A percentile compares a stretch with the other conserved stretches of the same genome.
phyloP scores from a whole-genome alignment of 2,888 invertebrate species.

The Bellardia pandia region DNA sequence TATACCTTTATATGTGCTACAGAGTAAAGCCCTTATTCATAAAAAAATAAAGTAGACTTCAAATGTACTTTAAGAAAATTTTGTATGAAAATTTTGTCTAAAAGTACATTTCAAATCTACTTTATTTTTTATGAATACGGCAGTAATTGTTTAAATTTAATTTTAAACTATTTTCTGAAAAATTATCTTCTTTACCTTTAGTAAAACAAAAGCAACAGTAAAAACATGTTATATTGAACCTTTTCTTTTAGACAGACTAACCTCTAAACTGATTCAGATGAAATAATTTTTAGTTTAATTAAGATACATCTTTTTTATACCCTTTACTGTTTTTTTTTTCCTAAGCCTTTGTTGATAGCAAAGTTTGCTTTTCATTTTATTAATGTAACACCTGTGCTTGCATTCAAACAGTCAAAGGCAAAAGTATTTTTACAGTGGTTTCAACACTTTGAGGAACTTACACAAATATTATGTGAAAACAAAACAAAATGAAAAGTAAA shows the following conservation, averaged over 20 bases:
- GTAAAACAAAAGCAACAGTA: neutral
- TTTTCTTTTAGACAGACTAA: neutral
- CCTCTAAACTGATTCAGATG: neutral
- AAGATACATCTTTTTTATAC: neutral
- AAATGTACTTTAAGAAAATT: too few species aligned
- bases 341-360: neutral
- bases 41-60: too few species aligned
- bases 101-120: too few species aligned
- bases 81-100: too few species aligned
- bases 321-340: neutral
- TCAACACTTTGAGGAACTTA: conserved; percentile 64
- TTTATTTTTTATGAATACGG: too few species aligned
- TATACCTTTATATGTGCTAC: neutral
- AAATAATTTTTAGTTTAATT: neutral
- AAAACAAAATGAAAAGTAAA: conserved; percentile 1
- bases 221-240: neutral
- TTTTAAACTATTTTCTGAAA: conserved; percentile 38
- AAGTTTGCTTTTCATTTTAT: neutral
- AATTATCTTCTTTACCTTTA: neutral
- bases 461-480: conserved; percentile 51
- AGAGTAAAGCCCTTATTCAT: too few species aligned
- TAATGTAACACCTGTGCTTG: conserved; percentile 55
- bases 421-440: conserved; percentile 59
- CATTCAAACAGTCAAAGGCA: neutral
- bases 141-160: conserved; percentile 53